Percentiles rank a stretch among this genome's conserved stretches.
phyloP scores from a whole-genome alignment of 2,797 vertebrate genomes.

The Enteromius anoplus region DNA sequence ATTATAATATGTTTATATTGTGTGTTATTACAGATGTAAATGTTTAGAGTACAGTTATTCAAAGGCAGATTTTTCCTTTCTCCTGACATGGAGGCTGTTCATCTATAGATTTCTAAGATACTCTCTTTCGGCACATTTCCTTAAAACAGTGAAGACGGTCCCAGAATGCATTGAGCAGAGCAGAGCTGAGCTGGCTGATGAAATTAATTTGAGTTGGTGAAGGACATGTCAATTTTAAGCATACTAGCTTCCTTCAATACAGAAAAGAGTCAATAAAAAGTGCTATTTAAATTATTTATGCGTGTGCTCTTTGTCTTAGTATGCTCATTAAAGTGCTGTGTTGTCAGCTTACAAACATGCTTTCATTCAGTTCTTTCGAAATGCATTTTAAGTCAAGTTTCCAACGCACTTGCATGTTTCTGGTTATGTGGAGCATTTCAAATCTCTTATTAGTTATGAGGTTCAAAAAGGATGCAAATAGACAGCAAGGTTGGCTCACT shows the following conservation, averaged over 20 bases:
- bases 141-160: neutral
- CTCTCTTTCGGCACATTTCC: neutral
- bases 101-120: neutral
- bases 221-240: conserved; percentile 1
- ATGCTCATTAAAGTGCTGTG: neutral
- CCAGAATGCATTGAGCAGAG: neutral
- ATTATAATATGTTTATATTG: no score
- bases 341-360: neutral
- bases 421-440: neutral
- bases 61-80: neutral
- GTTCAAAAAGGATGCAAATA: neutral
- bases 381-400: neutral
- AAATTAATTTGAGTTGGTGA: neutral
- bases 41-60: neutral
- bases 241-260: neutral
- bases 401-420: neutral
- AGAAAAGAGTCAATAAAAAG: neutral
- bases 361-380: neutral
- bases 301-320: no score
- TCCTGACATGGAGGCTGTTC: neutral
- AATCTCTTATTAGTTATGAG: neutral
- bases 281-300: neutral
- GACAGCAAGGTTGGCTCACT: neutral
- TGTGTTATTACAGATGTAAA: no score
- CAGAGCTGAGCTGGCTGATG: neutral